Evolutionary conservation across 2,113 vertebrate species (phyloP).

Genomic region (Corynorhinus townsendii): DNA sequence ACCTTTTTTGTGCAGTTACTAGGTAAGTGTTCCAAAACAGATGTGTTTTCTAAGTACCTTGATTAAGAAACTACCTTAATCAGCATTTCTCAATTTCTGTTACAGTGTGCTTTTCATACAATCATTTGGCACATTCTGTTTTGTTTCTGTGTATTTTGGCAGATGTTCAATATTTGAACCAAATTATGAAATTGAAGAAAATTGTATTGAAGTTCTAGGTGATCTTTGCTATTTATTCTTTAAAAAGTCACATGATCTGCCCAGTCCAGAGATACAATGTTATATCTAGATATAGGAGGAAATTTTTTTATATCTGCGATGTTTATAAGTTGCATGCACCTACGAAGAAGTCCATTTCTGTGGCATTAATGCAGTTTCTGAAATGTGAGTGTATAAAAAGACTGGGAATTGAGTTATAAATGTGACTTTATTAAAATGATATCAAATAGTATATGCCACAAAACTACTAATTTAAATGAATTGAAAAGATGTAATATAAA

Average conservation of each 20-base stretch:
- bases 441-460: background rate
- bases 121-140: background rate
- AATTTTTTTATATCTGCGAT: background rate
- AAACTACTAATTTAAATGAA: background rate
- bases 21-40: background rate
- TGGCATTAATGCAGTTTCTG: background rate
- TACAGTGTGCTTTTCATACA: background rate
- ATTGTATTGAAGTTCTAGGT: background rate
- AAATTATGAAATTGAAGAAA: slow-evolving; percentile 4
- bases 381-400: slow-evolving; percentile 1
- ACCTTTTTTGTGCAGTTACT: slow-evolving; percentile 39
- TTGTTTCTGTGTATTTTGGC: background rate
- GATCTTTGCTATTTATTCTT: background rate
- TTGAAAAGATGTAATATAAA: background rate
- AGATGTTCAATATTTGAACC: slow-evolving; percentile 7
- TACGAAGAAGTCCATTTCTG: background rate
- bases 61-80: background rate
- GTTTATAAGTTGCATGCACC: background rate
- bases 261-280: background rate
- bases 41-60: slow-evolving; percentile 23
- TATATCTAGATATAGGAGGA: background rate
- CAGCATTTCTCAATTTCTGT: slow-evolving; percentile 22
- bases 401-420: background rate
- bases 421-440: background rate
- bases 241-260: background rate